phyloP scores from a whole-genome alignment of 2,113 vertebrate genomes.

The Oryzias melastigma region DNA sequence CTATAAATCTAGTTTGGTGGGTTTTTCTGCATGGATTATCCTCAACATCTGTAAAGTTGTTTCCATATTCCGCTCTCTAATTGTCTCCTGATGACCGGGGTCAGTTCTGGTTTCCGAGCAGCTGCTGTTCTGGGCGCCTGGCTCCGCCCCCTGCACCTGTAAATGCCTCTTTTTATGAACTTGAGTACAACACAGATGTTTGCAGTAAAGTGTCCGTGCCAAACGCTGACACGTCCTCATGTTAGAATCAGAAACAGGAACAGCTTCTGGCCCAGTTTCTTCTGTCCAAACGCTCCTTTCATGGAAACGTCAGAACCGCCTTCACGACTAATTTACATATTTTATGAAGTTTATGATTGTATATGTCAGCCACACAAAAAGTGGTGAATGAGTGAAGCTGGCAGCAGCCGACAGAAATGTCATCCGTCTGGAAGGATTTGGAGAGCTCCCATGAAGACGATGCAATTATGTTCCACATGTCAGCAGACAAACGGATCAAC shows the following conservation, averaged over 20 bases:
- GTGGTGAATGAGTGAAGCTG: conserved; percentile 52
- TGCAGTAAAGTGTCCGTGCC: background rate
- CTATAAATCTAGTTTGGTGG: too few species aligned
- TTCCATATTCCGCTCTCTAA: background rate
- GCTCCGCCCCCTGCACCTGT: background rate
- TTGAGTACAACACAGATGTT: conserved; percentile 1
- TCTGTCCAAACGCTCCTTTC: background rate
- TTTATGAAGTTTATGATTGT: too few species aligned
- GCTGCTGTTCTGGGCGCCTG: conserved; percentile 19
- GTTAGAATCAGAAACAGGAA: background rate
- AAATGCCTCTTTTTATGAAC: background rate
- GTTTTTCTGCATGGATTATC: too few species aligned
- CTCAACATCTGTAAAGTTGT: too few species aligned
- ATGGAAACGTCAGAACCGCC: conserved; percentile 50
- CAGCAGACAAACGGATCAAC: conserved; percentile 60
- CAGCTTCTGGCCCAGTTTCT: conserved; percentile 22
- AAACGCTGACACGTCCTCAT: conserved; percentile 21
- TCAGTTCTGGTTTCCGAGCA: conserved; percentile 19
- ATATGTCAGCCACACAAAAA: conserved; percentile 28
- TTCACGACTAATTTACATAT: conserved; percentile 18
- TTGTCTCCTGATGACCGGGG: conserved; percentile 16
- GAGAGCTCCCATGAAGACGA: conserved; percentile 56
- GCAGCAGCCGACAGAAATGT: conserved; percentile 54
- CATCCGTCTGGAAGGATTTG: conserved; percentile 56
- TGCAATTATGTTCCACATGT: conserved; percentile 57